Evolutionary conservation across 2,113 vertebrate genomes (phyloP).

Genomic region (Campylomormyrus numenius): DNA sequence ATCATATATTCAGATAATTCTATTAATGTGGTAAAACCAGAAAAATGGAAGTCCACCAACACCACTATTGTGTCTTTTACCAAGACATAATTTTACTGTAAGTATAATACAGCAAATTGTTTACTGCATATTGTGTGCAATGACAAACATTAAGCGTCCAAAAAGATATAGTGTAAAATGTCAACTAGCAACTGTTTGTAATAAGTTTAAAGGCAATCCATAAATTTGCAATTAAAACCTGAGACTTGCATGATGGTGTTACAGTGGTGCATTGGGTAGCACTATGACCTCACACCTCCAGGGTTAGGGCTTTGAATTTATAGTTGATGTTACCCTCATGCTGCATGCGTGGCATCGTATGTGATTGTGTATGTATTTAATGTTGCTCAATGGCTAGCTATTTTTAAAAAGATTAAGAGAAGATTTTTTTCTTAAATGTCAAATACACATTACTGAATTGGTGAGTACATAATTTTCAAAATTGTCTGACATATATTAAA

Average conservation of each 20-base stretch:
- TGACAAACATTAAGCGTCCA: not conserved
- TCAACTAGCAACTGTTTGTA: not conserved
- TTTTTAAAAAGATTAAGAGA: not conserved
- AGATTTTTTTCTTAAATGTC: not conserved
- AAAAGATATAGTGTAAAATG: not conserved
- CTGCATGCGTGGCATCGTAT: not conserved
- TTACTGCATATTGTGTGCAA: not conserved
- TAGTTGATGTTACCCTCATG: not conserved
- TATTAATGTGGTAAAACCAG: not conserved
- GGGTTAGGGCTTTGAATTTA: not conserved
- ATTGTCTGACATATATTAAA: not conserved
- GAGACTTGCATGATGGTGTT: not conserved
- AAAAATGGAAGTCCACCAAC: not conserved
- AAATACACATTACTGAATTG: not conserved
- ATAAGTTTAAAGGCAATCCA: not conserved
- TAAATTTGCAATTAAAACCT: not conserved
- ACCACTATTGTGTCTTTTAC: not conserved
- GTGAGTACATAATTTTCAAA: not conserved
- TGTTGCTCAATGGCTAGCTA: not conserved
- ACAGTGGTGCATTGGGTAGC: not conserved
- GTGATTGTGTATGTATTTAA: not conserved
- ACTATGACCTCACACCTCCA: not conserved
- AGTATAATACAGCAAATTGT: not conserved
- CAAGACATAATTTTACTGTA: not conserved
- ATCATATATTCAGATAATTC: not conserved